Percentiles rank a stretch among this genome's conserved stretches.
Evolutionary conservation across 1,140 invertebrate species (phyloP).

Genomic region (Musca domestica): DNA sequence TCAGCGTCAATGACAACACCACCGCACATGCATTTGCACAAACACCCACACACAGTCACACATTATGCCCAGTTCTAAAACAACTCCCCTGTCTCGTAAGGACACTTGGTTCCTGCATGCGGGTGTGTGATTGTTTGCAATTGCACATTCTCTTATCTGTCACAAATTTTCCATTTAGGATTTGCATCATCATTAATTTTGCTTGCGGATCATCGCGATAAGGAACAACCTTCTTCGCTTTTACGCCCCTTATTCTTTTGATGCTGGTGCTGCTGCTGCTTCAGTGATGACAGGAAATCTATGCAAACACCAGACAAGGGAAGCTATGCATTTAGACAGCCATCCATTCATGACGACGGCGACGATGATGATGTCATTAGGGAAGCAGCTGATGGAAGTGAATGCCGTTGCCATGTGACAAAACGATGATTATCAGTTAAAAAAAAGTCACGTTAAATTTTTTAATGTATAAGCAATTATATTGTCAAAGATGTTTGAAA

Average conservation of each 20-base stretch:
- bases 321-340: too few species aligned
- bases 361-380: background rate
- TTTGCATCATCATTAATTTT: constrained; percentile 22
- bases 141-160: background rate
- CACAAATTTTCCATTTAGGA: constrained; percentile 16
- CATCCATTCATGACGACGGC: background rate
- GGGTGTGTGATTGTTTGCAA: background rate
- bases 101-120: too few species aligned
- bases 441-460: constrained; percentile 17
- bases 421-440: constrained; percentile 8
- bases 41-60: too few species aligned
- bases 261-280: too few species aligned
- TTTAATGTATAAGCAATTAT: constrained; percentile 18
- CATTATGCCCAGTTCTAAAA: too few species aligned
- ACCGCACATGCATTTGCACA: too few species aligned
- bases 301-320: background rate
- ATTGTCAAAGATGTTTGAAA: constrained; percentile 1
- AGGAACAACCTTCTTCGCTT: background rate
- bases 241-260: background rate
- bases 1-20: too few species aligned
- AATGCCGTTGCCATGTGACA: too few species aligned
- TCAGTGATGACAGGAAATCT: constrained; percentile 1
- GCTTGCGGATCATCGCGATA: constrained; percentile 13
- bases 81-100: too few species aligned
- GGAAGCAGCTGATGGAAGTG: background rate